Evolutionary conservation across 1,140 invertebrate genomes (phyloP).

Genomic region (Conus betulinus): DNA sequence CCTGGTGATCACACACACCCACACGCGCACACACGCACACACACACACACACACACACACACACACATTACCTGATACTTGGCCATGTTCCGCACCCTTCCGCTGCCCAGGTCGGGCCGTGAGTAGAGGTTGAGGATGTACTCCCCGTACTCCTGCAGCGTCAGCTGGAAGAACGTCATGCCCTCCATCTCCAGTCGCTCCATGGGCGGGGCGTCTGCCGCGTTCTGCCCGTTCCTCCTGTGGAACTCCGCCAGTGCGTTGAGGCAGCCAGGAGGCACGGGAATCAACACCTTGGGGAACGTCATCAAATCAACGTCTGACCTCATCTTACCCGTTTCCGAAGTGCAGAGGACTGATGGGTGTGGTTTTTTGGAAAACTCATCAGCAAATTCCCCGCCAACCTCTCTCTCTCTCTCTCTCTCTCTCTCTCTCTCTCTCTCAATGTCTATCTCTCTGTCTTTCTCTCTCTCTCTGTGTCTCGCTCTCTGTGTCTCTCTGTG

Average conservation of each 20-base stretch:
- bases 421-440: too few species aligned
- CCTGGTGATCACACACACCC: background rate
- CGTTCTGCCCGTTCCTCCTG: conserved; percentile 63
- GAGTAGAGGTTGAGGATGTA: conserved; percentile 69
- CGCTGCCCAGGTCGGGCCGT: background rate
- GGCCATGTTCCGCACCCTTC: conserved; percentile 54
- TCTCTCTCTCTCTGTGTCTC: too few species aligned
- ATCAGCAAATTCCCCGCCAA: too few species aligned
- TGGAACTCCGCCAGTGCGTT: conserved; percentile 59
- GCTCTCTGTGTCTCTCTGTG: too few species aligned
- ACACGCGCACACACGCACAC: background rate
- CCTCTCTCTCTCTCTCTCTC: too few species aligned
- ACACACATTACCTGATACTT: conserved; percentile 57
- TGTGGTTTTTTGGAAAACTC: too few species aligned
- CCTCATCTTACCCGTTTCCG: too few species aligned
- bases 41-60: background rate
- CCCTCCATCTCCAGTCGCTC: conserved; percentile 59
- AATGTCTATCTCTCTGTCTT: too few species aligned
- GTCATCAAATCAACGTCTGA: too few species aligned
- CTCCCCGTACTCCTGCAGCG: conserved; percentile 68
- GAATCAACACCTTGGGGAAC: conserved; percentile 46
- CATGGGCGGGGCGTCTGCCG: conserved; percentile 53
- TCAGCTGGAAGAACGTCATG: conserved; percentile 56
- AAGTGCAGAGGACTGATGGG: too few species aligned
- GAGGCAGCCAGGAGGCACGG: conserved; percentile 56